Percentiles rank a stretch among this genome's conserved stretches.
Evolutionary conservation across 2,888 invertebrate genomes (phyloP).

Genomic region (Acanthosepion esculentum): DNA sequence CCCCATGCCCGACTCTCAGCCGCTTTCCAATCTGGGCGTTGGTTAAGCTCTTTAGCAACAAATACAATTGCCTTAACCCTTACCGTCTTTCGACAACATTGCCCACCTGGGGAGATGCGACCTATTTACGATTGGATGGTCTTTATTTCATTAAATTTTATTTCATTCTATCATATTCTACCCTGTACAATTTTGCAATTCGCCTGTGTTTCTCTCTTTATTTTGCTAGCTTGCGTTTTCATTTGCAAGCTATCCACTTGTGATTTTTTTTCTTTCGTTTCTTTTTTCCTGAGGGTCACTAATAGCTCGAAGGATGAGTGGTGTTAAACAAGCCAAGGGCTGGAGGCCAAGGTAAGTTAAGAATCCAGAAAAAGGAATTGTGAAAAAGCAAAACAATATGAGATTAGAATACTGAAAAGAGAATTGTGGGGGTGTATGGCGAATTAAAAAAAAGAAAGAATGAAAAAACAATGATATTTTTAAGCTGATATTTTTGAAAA

Average conservation of each 20-base stretch:
- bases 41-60: constrained; percentile 8
- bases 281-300: background rate
- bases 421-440: background rate
- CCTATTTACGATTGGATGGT: background rate
- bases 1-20: background rate
- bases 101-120: constrained; percentile 33
- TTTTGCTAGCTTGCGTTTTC: background rate
- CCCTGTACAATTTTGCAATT: background rate
- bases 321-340: constrained; percentile 9
- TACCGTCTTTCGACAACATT: background rate
- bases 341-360: constrained; percentile 11
- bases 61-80: background rate
- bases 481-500: no score
- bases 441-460: no score
- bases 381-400: background rate
- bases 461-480: no score
- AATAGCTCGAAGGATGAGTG: background rate
- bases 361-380: background rate
- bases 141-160: constrained; percentile 20
- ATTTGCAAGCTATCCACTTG: background rate
- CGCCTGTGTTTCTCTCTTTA: background rate
- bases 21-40: background rate
- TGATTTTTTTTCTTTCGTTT: background rate
- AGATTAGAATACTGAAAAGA: background rate
- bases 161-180: background rate